phyloP scores from a whole-genome alignment of 2,113 vertebrate genomes.

The Percina caprodes region DNA sequence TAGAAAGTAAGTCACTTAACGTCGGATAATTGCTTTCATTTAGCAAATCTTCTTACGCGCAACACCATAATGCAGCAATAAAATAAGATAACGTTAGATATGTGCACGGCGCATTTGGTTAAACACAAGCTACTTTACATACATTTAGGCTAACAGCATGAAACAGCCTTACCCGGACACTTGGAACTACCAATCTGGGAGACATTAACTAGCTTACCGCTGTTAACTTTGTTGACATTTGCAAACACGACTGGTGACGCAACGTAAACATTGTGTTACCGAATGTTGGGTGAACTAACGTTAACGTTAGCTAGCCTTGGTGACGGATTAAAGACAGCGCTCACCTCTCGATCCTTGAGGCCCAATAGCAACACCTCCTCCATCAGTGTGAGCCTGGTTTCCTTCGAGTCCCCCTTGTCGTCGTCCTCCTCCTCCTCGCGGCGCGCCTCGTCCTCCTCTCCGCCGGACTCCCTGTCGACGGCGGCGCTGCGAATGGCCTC shows the following conservation, averaged over 20 bases:
- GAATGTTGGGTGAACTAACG: neutral
- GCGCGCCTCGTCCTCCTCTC: slow-evolving; percentile 87
- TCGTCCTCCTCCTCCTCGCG: slow-evolving; percentile 92
- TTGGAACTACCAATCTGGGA: neutral
- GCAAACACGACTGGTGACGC: slow-evolving; percentile 8
- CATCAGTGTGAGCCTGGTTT: slow-evolving; percentile 96
- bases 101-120: neutral
- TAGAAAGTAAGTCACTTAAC: neutral
- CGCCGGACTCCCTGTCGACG: slow-evolving; percentile 86
- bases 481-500: slow-evolving; percentile 93
- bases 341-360: slow-evolving; percentile 97
- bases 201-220: neutral
- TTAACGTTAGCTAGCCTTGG: neutral
- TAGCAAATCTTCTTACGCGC: neutral
- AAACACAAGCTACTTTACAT: neutral
- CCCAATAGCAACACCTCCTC: slow-evolving; percentile 97
- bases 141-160: neutral
- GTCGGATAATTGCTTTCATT: neutral
- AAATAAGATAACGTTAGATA: neutral
- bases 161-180: neutral
- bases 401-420: slow-evolving; percentile 94
- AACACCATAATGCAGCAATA: neutral
- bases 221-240: slow-evolving; percentile 44
- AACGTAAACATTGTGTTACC: slow-evolving; percentile 29
- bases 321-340: slow-evolving; percentile 16